Evolutionary conservation across 2,888 invertebrate species (phyloP), one percentile per base, ranked within the genome.

Genomic region (Drosophila histrio): DNA sequence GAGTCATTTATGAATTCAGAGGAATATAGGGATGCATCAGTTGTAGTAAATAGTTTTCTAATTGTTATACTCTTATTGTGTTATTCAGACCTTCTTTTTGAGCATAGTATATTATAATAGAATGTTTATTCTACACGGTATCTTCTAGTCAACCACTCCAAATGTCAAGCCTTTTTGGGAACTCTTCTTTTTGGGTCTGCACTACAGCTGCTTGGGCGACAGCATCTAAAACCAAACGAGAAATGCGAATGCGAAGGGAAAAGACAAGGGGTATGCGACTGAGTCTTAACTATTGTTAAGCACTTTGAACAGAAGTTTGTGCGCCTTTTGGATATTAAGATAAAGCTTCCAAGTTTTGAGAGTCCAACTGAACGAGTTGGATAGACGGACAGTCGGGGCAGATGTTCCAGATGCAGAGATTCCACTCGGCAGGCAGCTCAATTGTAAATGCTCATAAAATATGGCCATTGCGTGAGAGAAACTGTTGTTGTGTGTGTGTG

Each of bases 281-380:
- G 60, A 46, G 60, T 60, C 77, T 75, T 74, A 75, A 72, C 81
- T 82, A 79, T 82, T 75, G 83, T 78, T 82, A 54, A 77, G 72
- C 66, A 79, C 66, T 79, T 77, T 49, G 36, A 32, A 52, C 58
- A 57, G 68, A 78, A 69, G 66, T 82, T 78, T 60, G 64, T 56
- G 60, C 58, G 47, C 28, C 46, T 74, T 57, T 56, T 39, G 64
- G 56, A 52, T 63, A 77, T 71, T 57, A 76, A 76, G 80, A 83
- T 79, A 77, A 81, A 79, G 79, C 71, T 62, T 65, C 77, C 53
- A 77, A 66, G 62, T 72, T 78, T 64, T 57, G 43, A 56, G 49
- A 39, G 38, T 28, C 22, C 74, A 19, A 46, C 26, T 39, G 9
- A 30, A 30, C n/a, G 52, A 54, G 32, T 13, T 24, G 41, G 26